A percentile compares a stretch with the other conserved stretches of the same genome.
Evolutionary conservation across 2,888 invertebrate genomes (phyloP).

Genomic region (Nymphalis urticae): DNA sequence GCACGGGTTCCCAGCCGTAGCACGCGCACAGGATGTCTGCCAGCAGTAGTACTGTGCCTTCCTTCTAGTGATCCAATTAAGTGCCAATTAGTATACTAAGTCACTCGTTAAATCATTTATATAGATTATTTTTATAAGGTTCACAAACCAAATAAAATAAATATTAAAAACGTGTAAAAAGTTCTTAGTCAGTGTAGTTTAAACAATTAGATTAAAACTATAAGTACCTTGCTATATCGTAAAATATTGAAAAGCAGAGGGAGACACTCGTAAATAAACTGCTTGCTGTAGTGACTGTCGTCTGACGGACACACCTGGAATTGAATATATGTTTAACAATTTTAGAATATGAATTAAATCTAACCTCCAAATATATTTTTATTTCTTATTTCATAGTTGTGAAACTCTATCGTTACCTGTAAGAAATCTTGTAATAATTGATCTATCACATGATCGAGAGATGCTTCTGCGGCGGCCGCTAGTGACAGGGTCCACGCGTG

Average conservation of each 20-base stretch:
- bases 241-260: slow-evolving; percentile 94
- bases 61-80: slow-evolving; percentile 83
- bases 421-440: slow-evolving; percentile 94
- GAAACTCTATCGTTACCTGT: slow-evolving; percentile 70
- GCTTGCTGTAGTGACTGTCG: slow-evolving; percentile 87
- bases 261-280: slow-evolving; percentile 94
- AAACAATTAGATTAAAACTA: slow-evolving; percentile 4
- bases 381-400: background rate
- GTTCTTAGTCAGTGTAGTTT: background rate
- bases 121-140: too few relatives aligned
- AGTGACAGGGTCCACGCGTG: slow-evolving; percentile 96
- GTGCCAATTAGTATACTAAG: background rate
- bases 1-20: slow-evolving; percentile 93
- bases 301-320: slow-evolving; percentile 91
- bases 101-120: too few relatives aligned
- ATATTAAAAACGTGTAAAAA: too few relatives aligned
- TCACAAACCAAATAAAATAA: too few relatives aligned
- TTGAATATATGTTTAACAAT: background rate
- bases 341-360: background rate
- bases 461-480: slow-evolving; percentile 91
- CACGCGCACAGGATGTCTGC: slow-evolving; percentile 95
- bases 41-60: slow-evolving; percentile 91
- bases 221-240: slow-evolving; percentile 90
- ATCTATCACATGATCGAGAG: slow-evolving; percentile 92
- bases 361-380: background rate